phyloP scores from a whole-genome alignment of 2,113 vertebrate genomes.

The Cyprinodon variegatus region DNA sequence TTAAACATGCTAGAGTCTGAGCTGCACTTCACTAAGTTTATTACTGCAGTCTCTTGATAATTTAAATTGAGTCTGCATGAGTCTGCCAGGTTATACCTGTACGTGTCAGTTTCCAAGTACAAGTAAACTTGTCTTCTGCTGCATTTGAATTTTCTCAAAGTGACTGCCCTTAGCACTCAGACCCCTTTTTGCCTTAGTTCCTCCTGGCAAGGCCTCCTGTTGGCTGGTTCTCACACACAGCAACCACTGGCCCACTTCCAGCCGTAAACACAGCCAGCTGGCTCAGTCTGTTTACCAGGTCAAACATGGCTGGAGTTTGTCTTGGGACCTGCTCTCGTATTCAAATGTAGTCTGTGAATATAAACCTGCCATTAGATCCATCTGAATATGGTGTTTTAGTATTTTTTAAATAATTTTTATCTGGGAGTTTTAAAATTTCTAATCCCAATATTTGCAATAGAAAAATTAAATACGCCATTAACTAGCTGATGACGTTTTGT shows the following conservation, averaged over 20 bases:
- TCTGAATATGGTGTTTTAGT: background rate
- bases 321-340: conserved; percentile 19
- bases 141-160: conserved; percentile 16
- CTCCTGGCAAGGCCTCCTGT: conserved; percentile 7
- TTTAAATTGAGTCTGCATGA: background rate
- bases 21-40: conserved; percentile 3
- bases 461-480: background rate
- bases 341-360: conserved; percentile 8
- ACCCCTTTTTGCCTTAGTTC: conserved; percentile 24
- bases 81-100: background rate
- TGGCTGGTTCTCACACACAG: conserved; percentile 42
- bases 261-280: conserved; percentile 43
- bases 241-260: conserved; percentile 35
- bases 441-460: background rate
- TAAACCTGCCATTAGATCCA: background rate
- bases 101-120: conserved; percentile 1
- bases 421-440: background rate
- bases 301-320: conserved; percentile 37
- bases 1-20: background rate
- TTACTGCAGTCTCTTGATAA: background rate
- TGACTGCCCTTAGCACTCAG: conserved; percentile 9
- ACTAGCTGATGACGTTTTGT: background rate
- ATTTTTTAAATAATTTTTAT: background rate
- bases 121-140: conserved; percentile 4
- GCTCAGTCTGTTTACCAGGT: conserved; percentile 36